phyloP scores from a whole-genome alignment of 2,797 vertebrate genomes.

The Rhinoraja longicauda region DNA sequence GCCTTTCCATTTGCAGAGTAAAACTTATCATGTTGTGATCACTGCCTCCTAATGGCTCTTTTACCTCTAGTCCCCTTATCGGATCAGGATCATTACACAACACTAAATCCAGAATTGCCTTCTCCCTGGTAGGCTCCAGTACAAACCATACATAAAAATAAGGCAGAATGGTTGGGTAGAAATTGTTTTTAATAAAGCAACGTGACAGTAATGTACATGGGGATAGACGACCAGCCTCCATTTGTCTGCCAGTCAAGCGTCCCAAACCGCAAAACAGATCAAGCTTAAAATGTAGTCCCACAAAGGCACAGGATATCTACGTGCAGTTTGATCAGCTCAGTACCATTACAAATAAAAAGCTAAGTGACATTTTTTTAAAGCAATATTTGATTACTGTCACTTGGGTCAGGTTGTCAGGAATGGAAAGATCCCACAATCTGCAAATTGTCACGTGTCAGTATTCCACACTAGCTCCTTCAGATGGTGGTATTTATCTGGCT shows the following conservation, averaged over 20 bases:
- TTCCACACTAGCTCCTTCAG: no score
- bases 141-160: not conserved
- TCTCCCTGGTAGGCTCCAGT: no score
- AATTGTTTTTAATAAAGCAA: constrained; percentile 38
- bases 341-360: no score
- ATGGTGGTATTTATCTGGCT: no score
- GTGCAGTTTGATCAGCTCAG: not conserved
- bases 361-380: not conserved
- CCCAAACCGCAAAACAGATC: not conserved
- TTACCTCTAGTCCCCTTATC: no score
- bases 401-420: not conserved
- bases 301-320: not conserved
- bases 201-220: constrained; percentile 23
- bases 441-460: not conserved
- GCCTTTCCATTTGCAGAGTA: no score
- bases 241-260: not conserved
- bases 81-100: no score
- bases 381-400: not conserved
- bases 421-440: not conserved
- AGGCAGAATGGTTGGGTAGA: constrained; percentile 2
- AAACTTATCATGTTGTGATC: no score
- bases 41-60: no score
- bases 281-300: not conserved
- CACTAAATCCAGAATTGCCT: no score
- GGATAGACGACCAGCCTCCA: constrained; percentile 8